Conservation (phyloP, 2,797 vertebrate species). For the Phataginus tricuspis region DNA sequence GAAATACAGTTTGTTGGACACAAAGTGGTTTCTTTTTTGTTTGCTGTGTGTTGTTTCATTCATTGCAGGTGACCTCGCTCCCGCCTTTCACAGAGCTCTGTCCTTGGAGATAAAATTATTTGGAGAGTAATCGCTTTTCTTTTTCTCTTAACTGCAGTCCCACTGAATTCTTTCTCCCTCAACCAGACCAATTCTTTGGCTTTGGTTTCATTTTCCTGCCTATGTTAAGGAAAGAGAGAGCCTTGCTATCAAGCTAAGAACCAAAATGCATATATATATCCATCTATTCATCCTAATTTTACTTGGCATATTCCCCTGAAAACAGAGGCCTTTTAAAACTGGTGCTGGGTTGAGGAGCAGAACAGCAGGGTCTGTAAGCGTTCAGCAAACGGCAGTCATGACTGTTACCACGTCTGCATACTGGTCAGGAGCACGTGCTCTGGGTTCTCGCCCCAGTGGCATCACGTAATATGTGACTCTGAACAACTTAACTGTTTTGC, state of each 20-base stretch:
- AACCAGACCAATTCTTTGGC: neutral
- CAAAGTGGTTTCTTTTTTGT: neutral
- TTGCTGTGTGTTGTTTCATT: conserved; percentile 24
- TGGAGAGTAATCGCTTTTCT: neutral
- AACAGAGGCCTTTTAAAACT: neutral
- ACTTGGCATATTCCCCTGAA: neutral
- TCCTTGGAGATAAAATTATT: neutral
- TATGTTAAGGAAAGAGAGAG: neutral
- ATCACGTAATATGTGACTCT: neutral
- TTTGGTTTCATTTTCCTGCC: conserved; percentile 23
- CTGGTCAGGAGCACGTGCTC: neutral
- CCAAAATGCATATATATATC: neutral
- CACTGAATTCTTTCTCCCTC: neutral
- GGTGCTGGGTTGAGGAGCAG: neutral
- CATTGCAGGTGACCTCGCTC: neutral
- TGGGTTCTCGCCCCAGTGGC: neutral
- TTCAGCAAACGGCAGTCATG: neutral
- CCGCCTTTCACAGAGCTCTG: neutral
- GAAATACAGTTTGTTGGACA: conserved; percentile 20
- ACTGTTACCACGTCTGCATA: neutral
- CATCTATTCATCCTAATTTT: neutral
- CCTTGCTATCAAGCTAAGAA: neutral
- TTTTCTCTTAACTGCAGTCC: neutral
- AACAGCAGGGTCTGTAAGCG: neutral
- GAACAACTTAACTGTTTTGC: neutral